Conservation (phyloP, 2,888 invertebrate genomes). For the Herminia tarsipennalis region DNA sequence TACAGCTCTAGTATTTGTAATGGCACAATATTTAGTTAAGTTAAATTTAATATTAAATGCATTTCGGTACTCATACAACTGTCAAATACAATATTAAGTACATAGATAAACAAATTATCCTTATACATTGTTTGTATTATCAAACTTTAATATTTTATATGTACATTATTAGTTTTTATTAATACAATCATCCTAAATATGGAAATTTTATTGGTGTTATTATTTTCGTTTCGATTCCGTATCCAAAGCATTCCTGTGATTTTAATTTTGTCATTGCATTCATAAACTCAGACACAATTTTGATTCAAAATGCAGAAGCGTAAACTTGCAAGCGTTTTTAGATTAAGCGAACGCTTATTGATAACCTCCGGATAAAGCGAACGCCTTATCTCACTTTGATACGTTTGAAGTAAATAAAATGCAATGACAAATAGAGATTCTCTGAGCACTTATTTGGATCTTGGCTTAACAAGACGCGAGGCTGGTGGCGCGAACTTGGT, state of each 20-base stretch:
- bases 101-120: slow-evolving; percentile 23
- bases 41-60: slow-evolving; percentile 57
- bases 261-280: slow-evolving; percentile 16
- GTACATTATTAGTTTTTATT: slow-evolving; percentile 42
- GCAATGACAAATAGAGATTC: slow-evolving; percentile 16
- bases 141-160: slow-evolving; percentile 32
- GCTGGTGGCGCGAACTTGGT: slow-evolving; percentile 93
- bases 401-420: too few species aligned
- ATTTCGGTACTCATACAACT: slow-evolving; percentile 52
- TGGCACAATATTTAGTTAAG: slow-evolving; percentile 59
- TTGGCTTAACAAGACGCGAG: slow-evolving; percentile 91
- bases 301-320: background rate
- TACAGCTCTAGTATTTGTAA: slow-evolving; percentile 50
- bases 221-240: slow-evolving; percentile 41
- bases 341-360: too few species aligned
- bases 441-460: slow-evolving; percentile 66
- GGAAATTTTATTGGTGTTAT: slow-evolving; percentile 31
- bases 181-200: slow-evolving; percentile 40
- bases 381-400: too few species aligned
- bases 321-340: too few species aligned
- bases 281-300: slow-evolving; percentile 8
- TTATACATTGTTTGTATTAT: slow-evolving; percentile 29
- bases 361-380: too few species aligned
- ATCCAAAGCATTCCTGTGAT: slow-evolving; percentile 24
- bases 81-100: slow-evolving; percentile 29